Conservation (phyloP, 2,888 invertebrate species). For the Sycophila texana region DNA sequence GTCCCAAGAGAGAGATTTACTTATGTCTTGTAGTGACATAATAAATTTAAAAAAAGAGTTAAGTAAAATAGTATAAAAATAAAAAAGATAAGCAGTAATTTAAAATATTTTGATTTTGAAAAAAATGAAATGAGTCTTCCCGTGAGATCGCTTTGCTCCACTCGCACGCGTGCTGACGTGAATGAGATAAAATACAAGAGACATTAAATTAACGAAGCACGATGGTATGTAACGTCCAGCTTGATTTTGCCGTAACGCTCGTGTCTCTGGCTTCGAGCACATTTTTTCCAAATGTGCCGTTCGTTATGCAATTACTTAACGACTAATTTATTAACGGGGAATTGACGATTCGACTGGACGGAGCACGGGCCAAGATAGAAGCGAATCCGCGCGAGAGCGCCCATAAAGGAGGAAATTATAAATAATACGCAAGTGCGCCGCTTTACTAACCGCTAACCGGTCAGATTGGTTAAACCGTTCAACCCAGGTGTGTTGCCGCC, state of each 20-base stretch:
- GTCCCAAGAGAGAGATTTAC: too few species aligned
- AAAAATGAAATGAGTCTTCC: not conserved
- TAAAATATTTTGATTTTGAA: not conserved
- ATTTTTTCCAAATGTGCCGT: slow-evolving; percentile 35
- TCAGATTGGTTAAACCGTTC: slow-evolving; percentile 75
- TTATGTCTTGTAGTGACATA: too few species aligned
- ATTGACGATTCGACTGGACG: slow-evolving; percentile 23
- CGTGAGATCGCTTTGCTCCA: slow-evolving; percentile 7
- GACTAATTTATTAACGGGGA: slow-evolving; percentile 30
- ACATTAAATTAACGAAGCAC: slow-evolving; percentile 36
- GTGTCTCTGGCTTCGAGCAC: slow-evolving; percentile 39
- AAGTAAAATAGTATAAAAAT: not conserved
- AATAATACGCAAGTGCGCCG: slow-evolving; percentile 47
- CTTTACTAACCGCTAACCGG: slow-evolving; percentile 72
- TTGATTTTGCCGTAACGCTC: slow-evolving; percentile 35
- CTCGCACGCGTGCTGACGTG: slow-evolving; percentile 19
- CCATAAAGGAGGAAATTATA: not conserved
- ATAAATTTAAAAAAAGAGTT: too few species aligned
- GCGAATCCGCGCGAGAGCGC: not conserved
- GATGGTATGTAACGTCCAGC: slow-evolving; percentile 37
- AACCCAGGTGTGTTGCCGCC: slow-evolving; percentile 74
- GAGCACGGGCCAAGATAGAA: not conserved
- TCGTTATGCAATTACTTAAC: slow-evolving; percentile 9
- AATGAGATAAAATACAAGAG: slow-evolving; percentile 36
- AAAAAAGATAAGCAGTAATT: not conserved